phyloP scores from a whole-genome alignment of 2,797 vertebrate species.

The Centroberyx gerrardi region DNA sequence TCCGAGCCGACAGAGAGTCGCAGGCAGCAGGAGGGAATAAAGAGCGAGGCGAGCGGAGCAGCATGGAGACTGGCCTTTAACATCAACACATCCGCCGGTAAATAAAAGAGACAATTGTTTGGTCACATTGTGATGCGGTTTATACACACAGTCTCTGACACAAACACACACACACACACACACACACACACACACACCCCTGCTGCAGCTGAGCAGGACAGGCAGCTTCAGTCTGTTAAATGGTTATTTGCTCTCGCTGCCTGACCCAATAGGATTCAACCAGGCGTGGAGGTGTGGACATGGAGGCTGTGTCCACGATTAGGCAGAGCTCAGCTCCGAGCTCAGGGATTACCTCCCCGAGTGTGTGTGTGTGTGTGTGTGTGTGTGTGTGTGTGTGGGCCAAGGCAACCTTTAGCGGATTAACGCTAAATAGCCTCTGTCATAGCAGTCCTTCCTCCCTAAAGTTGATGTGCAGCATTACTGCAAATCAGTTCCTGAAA shows the following conservation, averaged over 20 bases:
- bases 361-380: constrained; percentile 38
- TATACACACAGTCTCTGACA: constrained; percentile 14
- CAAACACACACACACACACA: constrained; percentile 8
- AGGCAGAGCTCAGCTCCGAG: constrained; percentile 69
- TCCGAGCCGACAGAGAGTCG: constrained; percentile 6
- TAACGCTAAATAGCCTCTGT: constrained; percentile 37
- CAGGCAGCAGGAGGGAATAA: not conserved
- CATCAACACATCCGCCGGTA: constrained; percentile 61
- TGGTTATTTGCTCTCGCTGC: constrained; percentile 77
- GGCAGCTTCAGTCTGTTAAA: constrained; percentile 70
- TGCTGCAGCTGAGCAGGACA: constrained; percentile 8
- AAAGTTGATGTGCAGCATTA: too few relatives aligned
- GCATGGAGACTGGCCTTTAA: constrained; percentile 56
- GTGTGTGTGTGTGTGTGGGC: constrained; percentile 1
- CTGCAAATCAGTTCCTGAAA: too few relatives aligned
- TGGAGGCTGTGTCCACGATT: constrained; percentile 68
- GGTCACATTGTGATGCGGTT: constrained; percentile 54
- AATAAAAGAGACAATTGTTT: constrained; percentile 72
- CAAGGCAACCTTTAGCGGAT: constrained; percentile 46
- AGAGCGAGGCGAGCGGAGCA: constrained; percentile 55
- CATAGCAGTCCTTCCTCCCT: constrained; percentile 2
- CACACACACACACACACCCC: not conserved
- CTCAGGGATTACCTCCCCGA: constrained; percentile 66
- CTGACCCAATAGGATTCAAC: constrained; percentile 83
- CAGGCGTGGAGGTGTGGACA: constrained; percentile 77